A percentile compares a stretch with the other conserved stretches of the same genome.
These are phyloP conservation scores for Xiphydria camelus DNA, from an alignment of 2,888 invertebrate species.

Conservation along the genomic window DNA sequence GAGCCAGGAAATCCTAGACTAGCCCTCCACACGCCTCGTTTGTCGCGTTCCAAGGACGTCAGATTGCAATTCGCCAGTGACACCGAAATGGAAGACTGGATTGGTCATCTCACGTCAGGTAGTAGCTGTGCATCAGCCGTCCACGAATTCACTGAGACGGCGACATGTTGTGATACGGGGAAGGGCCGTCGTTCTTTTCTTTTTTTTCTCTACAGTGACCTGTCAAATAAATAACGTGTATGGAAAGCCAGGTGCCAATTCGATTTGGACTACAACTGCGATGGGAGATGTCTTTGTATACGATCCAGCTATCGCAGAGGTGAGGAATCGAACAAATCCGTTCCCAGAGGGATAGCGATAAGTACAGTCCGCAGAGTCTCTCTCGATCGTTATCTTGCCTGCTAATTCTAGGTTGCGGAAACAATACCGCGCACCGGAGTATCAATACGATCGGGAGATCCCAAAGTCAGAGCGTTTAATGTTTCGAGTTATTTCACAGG, in stretches of 20 bases:
- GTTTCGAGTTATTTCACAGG: no score
- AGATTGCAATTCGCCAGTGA: slow-evolving; percentile 81
- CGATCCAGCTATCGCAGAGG: slow-evolving; percentile 71
- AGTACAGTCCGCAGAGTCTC: no score
- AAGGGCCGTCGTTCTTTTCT: not conserved
- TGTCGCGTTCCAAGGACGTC: slow-evolving; percentile 63
- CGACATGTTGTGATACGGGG: not conserved
- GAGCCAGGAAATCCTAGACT: slow-evolving; percentile 80
- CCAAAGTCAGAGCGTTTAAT: no score
- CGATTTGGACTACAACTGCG: slow-evolving; percentile 78
- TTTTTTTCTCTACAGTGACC: slow-evolving; percentile 60
- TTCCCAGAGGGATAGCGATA: no score
- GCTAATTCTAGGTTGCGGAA: no score
- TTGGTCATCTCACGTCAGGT: slow-evolving; percentile 74
- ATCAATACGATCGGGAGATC: no score
- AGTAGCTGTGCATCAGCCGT: no score
- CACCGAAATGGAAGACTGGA: slow-evolving; percentile 88
- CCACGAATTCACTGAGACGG: not conserved
- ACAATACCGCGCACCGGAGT: no score
- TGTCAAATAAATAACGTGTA: slow-evolving; percentile 73
- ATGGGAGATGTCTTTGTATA: slow-evolving; percentile 83
- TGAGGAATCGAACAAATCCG: slow-evolving; percentile 45
- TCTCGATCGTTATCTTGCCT: no score
- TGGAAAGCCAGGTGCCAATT: slow-evolving; percentile 71
- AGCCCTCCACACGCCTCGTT: slow-evolving; percentile 72